These are phyloP conservation scores for Cyaniris semiargus DNA, from an alignment of 2,888 invertebrate species.

Conservation along the genomic window DNA sequence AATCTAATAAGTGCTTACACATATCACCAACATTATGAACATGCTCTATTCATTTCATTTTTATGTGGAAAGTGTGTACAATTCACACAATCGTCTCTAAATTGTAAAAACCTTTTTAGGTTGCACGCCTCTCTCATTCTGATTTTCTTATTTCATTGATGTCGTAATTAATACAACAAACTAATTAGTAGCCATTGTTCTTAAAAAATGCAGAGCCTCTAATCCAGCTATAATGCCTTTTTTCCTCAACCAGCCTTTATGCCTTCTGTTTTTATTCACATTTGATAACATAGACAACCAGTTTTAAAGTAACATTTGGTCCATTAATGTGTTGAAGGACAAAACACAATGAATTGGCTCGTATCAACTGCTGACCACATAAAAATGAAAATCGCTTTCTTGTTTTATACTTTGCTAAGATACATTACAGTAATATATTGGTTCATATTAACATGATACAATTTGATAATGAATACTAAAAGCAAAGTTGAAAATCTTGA, in stretches of 20 bases:
- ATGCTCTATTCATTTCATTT: constrained; percentile 24
- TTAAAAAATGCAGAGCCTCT: background rate
- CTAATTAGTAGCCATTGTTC: background rate
- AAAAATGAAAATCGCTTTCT: constrained; percentile 11
- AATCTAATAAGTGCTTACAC: constrained; percentile 25
- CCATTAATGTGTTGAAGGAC: background rate
- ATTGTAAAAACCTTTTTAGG: background rate
- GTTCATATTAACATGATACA: constrained; percentile 28
- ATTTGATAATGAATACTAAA: constrained; percentile 24
- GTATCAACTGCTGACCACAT: constrained; percentile 12
- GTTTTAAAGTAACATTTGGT: background rate
- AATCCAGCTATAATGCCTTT: background rate
- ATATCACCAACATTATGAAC: constrained; percentile 18
- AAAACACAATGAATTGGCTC: background rate
- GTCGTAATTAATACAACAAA: background rate
- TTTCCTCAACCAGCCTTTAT: background rate
- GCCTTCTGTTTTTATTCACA: background rate
- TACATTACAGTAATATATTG: constrained; percentile 23
- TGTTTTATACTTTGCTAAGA: constrained; percentile 7
- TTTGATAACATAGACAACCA: background rate
- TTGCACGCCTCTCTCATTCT: background rate
- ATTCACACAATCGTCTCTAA: background rate
- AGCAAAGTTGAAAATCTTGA: constrained; percentile 26
- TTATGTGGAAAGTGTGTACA: constrained; percentile 10
- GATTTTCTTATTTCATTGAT: background rate